Base-by-base conservation (phyloP, 2,797 vertebrate genomes). In the Gymnodraco acuticeps region DNA sequence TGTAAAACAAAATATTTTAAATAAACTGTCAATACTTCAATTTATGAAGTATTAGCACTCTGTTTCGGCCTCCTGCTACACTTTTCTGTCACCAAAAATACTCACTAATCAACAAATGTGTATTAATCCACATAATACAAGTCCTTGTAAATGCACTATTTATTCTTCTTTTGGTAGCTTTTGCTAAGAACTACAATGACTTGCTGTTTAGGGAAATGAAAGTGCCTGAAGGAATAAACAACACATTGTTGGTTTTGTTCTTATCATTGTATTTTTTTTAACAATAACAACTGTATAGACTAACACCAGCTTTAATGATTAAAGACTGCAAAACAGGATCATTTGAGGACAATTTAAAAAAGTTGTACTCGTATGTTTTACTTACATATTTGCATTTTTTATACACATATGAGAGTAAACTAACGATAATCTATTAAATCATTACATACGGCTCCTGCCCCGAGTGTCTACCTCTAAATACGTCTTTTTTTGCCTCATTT, bases 201-300 rank as follows among this genome's bases (percentile, higher is more conserved):
- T 17, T 46, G n/a, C 13, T 54, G 5, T 33, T 64, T 15, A 15
- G n/a, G 38, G 53, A 11, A 47, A 31, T 12, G 0, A 38, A 51
- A 59, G 16, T 3, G 10, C 1, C 33, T 38, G 6, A 38, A 42
- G 10, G 53, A 38, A 55, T 4, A 38, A 13, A 17, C 17, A 50
- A 41, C 5, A 43, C 10, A 17, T 50, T 23, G 12, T 47, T 23
- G 13, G 45, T 66, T 60, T 38, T 17, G 2, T 4, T 54, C 15
- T 62, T 55, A 47, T 53, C 14, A 11, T n/a, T 47, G n/a, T 20
- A n/a, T 66, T 46, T 19, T 10, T 67, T 10, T 67, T 67, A 14
- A 52, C 10, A 16, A 51, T 43, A 31, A 56, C 8, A 41, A 60
- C 20, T 13, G 42, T 15, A 33, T 6, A 33, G 3, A 63, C 17